phyloP scores from a whole-genome alignment of 2,888 invertebrate genomes.

The Sesamia inferens region DNA sequence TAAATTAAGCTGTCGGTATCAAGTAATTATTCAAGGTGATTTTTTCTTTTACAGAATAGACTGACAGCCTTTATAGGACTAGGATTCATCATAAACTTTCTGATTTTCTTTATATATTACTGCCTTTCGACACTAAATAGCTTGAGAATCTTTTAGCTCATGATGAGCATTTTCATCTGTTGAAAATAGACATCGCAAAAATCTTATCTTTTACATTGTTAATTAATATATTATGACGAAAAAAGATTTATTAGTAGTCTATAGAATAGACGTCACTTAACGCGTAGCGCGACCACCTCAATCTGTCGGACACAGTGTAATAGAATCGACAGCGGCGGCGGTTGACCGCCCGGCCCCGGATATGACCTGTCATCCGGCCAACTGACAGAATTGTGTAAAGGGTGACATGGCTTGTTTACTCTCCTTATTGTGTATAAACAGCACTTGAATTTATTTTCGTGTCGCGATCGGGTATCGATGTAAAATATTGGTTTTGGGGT shows the following conservation, averaged over 20 bases:
- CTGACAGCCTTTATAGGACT: not conserved
- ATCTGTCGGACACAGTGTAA: constrained; percentile 83
- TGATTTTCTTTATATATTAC: not conserved
- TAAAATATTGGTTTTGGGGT: constrained; percentile 61
- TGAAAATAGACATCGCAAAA: not conserved
- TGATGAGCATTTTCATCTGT: not conserved
- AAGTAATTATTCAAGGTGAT: not conserved
- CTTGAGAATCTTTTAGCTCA: not conserved
- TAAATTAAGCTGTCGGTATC: not conserved
- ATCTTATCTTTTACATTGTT: not conserved
- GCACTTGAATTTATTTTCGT: constrained; percentile 71
- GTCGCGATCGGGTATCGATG: constrained; percentile 62
- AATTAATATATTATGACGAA: constrained; percentile 16
- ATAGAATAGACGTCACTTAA: constrained; percentile 68
- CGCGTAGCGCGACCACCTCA: constrained; percentile 74
- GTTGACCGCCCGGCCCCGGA: constrained; percentile 81
- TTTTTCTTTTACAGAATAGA: not conserved
- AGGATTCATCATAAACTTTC: not conserved
- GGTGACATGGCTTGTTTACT: constrained; percentile 78
- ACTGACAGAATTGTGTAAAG: constrained; percentile 80
- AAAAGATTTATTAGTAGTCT: constrained; percentile 50
- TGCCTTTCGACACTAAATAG: not conserved
- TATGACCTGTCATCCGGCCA: constrained; percentile 85
- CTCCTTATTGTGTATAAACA: constrained; percentile 79
- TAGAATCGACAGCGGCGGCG: constrained; percentile 84